phyloP scores from a whole-genome alignment of 2,113 vertebrate genomes.

The Xiphias gladius region DNA sequence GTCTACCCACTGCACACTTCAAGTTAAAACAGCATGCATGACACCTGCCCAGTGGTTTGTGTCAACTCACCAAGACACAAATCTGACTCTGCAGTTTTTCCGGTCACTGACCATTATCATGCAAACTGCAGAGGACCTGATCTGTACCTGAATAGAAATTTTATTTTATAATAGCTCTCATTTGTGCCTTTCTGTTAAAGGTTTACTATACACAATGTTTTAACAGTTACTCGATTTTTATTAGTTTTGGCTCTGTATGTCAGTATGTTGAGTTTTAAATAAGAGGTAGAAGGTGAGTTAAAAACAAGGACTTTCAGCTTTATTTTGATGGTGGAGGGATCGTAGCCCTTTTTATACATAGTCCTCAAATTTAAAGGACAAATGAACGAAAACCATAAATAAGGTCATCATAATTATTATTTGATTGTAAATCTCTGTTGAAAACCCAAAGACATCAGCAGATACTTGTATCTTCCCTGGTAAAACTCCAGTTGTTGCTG shows the following conservation, averaged over 20 bases:
- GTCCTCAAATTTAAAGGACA: background rate
- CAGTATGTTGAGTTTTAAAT: background rate
- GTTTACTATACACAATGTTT: background rate
- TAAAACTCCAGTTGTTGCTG: background rate
- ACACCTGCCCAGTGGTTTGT: slow-evolving; percentile 36
- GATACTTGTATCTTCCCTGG: background rate
- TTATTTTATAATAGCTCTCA: background rate
- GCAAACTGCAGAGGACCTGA: slow-evolving; percentile 17
- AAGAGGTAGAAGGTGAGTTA: too few relatives aligned
- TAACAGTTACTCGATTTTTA: background rate
- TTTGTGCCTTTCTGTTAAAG: background rate
- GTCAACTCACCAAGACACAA: slow-evolving; percentile 33
- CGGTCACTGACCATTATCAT: slow-evolving; percentile 48
- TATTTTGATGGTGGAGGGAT: too few relatives aligned
- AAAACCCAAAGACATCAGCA: background rate
- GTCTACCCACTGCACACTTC: slow-evolving; percentile 21
- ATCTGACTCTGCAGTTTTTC: slow-evolving; percentile 63
- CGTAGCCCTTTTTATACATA: background rate
- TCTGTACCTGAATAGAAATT: background rate
- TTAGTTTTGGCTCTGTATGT: background rate
- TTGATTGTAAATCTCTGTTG: background rate
- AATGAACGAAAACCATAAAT: background rate
- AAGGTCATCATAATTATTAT: background rate
- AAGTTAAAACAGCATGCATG: slow-evolving; percentile 48
- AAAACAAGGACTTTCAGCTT: too few relatives aligned